These are phyloP conservation scores for Nipponacmea schrenckii DNA, from an alignment of 2,888 invertebrate genomes.

Conservation along the genomic window DNA sequence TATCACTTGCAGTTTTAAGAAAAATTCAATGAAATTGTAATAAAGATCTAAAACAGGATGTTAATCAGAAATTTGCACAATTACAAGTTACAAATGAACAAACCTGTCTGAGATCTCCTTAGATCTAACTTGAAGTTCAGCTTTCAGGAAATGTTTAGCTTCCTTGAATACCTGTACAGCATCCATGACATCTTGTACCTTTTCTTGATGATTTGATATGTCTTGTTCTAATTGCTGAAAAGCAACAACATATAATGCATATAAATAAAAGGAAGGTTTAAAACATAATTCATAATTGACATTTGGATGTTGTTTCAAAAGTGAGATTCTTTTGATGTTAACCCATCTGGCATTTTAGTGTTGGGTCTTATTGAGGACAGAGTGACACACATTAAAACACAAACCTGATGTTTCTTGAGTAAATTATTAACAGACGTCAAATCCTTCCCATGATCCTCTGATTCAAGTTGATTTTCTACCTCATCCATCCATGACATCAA, in stretches of 20 bases:
- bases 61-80: no score
- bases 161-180: slow-evolving; percentile 82
- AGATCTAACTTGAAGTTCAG: slow-evolving; percentile 83
- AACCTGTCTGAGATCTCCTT: slow-evolving; percentile 64
- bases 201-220: slow-evolving; percentile 84
- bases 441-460: slow-evolving; percentile 87
- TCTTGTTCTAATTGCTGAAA: slow-evolving; percentile 82
- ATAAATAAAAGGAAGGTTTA: not conserved
- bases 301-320: no score
- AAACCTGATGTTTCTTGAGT: slow-evolving; percentile 71
- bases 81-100: not conserved
- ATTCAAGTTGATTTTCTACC: slow-evolving; percentile 79
- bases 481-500: slow-evolving; percentile 94
- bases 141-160: slow-evolving; percentile 87
- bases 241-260: slow-evolving; percentile 3
- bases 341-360: no score
- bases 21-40: no score
- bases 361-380: no score
- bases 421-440: slow-evolving; percentile 86
- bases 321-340: no score
- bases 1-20: no score
- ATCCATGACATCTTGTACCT: slow-evolving; percentile 77
- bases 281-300: no score
- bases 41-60: no score
- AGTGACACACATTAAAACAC: no score